Evolutionary conservation across 2,888 invertebrate species (phyloP), one percentile per base, ranked within the genome.

Genomic region (Lithophane ornitopus): DNA sequence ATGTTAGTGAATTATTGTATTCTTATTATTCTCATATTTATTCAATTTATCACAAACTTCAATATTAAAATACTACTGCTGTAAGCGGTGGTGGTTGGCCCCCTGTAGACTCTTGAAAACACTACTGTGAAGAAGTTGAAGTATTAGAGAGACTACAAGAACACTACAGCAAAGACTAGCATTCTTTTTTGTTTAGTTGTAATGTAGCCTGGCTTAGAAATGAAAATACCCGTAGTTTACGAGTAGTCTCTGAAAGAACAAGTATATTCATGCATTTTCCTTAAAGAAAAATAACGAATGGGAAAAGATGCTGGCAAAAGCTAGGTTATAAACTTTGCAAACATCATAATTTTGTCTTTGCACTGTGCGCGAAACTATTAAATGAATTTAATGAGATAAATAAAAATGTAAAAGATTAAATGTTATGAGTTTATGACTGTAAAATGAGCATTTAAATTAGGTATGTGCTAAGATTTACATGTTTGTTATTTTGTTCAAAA

Each of bases 401-500:
- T 41, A 62, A 54, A 56, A 41, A 77, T 49, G n/a, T 56, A 59
- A 28, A 54, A 61, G 22, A 78, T 77, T 46, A 52, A 12, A 54
- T 78, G 22, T 61, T 78, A 39, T 46, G 78, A 26, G 41, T 41
- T 41, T 41, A 41, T 19, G 49, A 49, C 76, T 28, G 39, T n/a
- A 62, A 56, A 75, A 61, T 68, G 69, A 61, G 52, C 0, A 70
- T 70, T 76, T 61, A 78, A 54, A 69, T 78, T 66, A 41, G n/a
- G 56, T 14, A 28, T 39, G 14, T 46, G 26, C 34, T 63, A 7
- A 22, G 39, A 80, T 80, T 81, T 66, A 70, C 14, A 4, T 8
- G 34, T 39, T 80, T 80, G 52, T 70, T 76, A 69, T 28, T 69
- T 69, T 28, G 59, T 65, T 41, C 1, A 46, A 78, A 44, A 49